These are phyloP conservation scores for Allacma fusca DNA, from an alignment of 2,888 invertebrate species.

Conservation along the genomic window DNA sequence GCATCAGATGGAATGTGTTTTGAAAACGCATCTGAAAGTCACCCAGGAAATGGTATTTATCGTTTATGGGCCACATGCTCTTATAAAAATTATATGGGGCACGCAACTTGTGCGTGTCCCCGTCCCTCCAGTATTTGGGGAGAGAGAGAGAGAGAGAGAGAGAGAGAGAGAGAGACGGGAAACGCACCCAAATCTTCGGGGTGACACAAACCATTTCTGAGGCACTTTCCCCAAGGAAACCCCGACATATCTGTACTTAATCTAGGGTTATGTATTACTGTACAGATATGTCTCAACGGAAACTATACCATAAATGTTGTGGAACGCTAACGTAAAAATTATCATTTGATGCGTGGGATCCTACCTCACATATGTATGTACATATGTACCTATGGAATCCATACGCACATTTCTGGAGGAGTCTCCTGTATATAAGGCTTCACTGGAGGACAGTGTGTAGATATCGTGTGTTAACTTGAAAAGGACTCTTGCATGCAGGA, in stretches of 20 bases:
- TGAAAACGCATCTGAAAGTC: conserved; percentile 12
- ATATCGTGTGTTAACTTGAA: not conserved
- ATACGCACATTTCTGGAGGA: no score
- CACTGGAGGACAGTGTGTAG: not conserved
- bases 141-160: no score
- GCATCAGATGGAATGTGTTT: not conserved
- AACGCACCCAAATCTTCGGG: not conserved
- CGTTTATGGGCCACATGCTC: conserved; percentile 9
- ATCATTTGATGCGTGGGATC: no score
- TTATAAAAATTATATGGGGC: not conserved
- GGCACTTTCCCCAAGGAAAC: not conserved
- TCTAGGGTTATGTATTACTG: not conserved
- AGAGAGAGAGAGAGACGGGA: not conserved
- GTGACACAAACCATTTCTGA: conserved; percentile 8
- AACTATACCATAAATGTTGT: not conserved
- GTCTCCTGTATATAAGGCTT: no score
- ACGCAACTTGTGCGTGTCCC: not conserved
- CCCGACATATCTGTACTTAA: not conserved
- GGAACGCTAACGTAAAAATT: no score
- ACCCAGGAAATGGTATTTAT: conserved; percentile 27
- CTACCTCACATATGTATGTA: no score
- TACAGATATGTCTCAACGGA: not conserved
- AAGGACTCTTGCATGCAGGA: no score
- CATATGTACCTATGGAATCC: no score
- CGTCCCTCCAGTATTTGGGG: no score